Base-by-base conservation (phyloP, 2,888 invertebrate genomes). In the Hydrotaea diabolus region DNA sequence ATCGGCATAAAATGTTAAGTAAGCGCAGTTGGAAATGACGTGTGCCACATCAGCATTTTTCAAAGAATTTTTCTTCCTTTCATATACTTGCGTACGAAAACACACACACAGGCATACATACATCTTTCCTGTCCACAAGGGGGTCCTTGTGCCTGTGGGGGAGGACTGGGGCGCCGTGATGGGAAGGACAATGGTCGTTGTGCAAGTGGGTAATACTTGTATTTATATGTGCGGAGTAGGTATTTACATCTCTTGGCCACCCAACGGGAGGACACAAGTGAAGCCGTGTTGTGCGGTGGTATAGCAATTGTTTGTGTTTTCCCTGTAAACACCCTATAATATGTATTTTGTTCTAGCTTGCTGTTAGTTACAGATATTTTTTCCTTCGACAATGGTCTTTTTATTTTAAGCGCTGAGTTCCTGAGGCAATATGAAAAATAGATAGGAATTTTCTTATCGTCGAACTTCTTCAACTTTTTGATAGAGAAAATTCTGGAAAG, bases 21-120 rank as follows among this genome's bases (percentile, higher is more conserved):
- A 85, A 81, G 75, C 86, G 64, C 78, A 78, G 80, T 82, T 84
- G 86, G 82, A 80, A 80, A 82, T 82, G 83, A 86, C 87, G 85
- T 87, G 85, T 86, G 86, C 86, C 83, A 78, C 83, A 87, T 87
- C 87, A 86, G 87, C 87, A 81, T 83, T 85, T 85, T 82, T 75
- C 69, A 79, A 15, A 74, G 49, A 17, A 53, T 36, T 49, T 7
- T 77, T 3, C 21, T 19, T 31, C n/a, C 13, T 43, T 76, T 39
- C 69, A 43, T 55, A 71, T 15, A 49, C 49, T 49, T 49, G 7
- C 49, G 15, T n/a, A 49, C 3, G 4, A 0, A 53, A 0, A 17
- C 31, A 72, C 7, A 72, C 19, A 3, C 13, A 55, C 49, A 26
- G 5, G 8, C 26, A 26, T 46, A 26, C 46, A 49, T 75, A 8